Conservation (phyloP, 1,140 invertebrate genomes). For the Papilio helenus region DNA sequence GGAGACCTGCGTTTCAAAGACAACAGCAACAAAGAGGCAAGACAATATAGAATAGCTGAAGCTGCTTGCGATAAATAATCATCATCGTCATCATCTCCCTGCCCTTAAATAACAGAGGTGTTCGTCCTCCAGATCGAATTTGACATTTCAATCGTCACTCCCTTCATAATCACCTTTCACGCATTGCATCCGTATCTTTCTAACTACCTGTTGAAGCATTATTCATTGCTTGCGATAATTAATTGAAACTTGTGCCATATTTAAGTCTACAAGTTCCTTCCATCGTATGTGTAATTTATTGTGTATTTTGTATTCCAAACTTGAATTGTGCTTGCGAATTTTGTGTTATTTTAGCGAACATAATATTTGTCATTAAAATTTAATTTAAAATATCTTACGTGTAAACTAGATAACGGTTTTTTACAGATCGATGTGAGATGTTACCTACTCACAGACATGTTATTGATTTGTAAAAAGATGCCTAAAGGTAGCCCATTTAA, state of each 20-base stretch:
- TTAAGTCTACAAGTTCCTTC: not conserved
- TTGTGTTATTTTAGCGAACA: not conserved
- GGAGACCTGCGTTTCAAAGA: slow-evolving; percentile 82
- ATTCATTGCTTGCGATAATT: slow-evolving; percentile 2
- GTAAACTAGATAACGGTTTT: slow-evolving; percentile 42
- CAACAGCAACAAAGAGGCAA: slow-evolving; percentile 70
- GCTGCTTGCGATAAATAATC: not conserved
- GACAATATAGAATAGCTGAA: slow-evolving; percentile 41
- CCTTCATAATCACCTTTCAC: too few relatives aligned
- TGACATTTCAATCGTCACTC: too few relatives aligned
- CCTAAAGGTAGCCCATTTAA: slow-evolving; percentile 50
- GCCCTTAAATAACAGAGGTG: too few relatives aligned
- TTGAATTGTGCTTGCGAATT: not conserved
- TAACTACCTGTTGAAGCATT: too few relatives aligned
- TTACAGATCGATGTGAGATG: slow-evolving; percentile 76
- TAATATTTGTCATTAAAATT: slow-evolving; percentile 6
- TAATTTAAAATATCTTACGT: slow-evolving; percentile 12
- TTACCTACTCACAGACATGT: slow-evolving; percentile 76
- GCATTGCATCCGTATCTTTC: too few relatives aligned
- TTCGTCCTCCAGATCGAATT: too few relatives aligned
- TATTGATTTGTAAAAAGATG: slow-evolving; percentile 70
- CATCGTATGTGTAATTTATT: not conserved
- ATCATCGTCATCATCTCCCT: too few relatives aligned
- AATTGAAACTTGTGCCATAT: not conserved
- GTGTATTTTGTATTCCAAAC: not conserved